phyloP scores from a whole-genome alignment of 2,888 invertebrate genomes.

The Ichneumon xanthorius region DNA sequence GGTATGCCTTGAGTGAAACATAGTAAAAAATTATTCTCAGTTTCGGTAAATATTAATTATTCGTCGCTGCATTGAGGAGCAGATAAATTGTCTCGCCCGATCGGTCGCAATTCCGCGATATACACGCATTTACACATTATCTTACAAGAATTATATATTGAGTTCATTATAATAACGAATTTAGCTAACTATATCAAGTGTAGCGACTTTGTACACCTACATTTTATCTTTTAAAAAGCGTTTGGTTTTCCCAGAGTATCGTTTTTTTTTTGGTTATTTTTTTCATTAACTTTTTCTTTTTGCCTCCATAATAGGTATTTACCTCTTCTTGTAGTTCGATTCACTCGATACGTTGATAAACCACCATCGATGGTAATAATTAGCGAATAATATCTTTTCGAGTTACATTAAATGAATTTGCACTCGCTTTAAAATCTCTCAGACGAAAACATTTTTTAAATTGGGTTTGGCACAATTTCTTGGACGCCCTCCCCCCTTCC shows the following conservation, averaged over 20 bases:
- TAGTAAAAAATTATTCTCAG: slow-evolving; percentile 37
- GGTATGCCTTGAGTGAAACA: not conserved
- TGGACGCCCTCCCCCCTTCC: not conserved
- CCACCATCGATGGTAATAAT: slow-evolving; percentile 67
- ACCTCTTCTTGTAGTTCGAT: slow-evolving; percentile 8
- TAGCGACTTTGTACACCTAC: slow-evolving; percentile 60
- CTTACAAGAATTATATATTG: slow-evolving; percentile 65
- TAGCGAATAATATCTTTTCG: slow-evolving; percentile 65
- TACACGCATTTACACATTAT: slow-evolving; percentile 66
- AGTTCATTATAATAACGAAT: slow-evolving; percentile 42
- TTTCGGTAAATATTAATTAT: slow-evolving; percentile 19
- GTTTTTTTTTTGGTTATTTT: slow-evolving; percentile 42
- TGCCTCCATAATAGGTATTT: not conserved
- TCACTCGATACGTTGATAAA: slow-evolving; percentile 43
- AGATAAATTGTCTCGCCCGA: slow-evolving; percentile 27
- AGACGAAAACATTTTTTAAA: slow-evolving; percentile 19
- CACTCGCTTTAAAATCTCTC: slow-evolving; percentile 5
- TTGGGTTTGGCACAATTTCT: slow-evolving; percentile 42
- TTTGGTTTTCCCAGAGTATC: slow-evolving; percentile 80
- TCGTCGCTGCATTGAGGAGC: slow-evolving; percentile 32
- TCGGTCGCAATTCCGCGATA: slow-evolving; percentile 45
- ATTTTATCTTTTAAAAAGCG: slow-evolving; percentile 77
- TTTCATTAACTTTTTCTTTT: not conserved
- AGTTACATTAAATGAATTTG: slow-evolving; percentile 51
- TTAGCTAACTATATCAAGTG: slow-evolving; percentile 29